Evolutionary conservation across 2,113 vertebrate genomes (phyloP).

Genomic region (human (Homo sapiens)): DNA sequence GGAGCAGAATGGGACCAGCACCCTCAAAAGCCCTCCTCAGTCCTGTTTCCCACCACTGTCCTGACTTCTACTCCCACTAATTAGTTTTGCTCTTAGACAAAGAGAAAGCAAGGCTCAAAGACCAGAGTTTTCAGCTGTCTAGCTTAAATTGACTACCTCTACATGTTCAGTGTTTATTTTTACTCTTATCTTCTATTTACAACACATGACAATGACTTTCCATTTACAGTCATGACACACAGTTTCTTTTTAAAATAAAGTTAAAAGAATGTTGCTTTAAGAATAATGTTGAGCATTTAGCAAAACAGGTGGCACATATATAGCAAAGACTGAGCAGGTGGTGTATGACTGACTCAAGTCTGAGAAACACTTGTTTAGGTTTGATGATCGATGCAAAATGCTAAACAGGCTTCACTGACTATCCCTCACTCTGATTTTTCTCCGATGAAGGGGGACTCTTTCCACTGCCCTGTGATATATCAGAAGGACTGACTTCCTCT

Average conservation of each 20-base stretch:
- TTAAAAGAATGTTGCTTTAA: neutral
- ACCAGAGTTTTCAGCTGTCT: neutral
- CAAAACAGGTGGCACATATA: neutral
- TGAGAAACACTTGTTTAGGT: neutral
- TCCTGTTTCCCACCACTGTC: neutral
- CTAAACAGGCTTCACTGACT: neutral
- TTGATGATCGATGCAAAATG: neutral
- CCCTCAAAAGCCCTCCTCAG: neutral
- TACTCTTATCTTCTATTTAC: neutral
- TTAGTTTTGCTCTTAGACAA: neutral
- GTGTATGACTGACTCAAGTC: neutral
- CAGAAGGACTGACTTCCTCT: neutral
- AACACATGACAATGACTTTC: neutral
- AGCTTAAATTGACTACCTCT: neutral
- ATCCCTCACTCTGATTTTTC: neutral
- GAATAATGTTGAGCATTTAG: neutral
- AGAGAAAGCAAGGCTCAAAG: neutral
- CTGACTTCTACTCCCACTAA: neutral
- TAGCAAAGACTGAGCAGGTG: neutral
- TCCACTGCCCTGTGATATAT: neutral
- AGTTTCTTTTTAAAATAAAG: conserved; percentile 18
- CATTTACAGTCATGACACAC: neutral
- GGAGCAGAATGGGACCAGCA: neutral
- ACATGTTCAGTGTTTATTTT: neutral
- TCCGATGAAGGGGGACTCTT: neutral